These are phyloP conservation scores for Melanotaenia nigrans DNA, from an alignment of 2,797 vertebrate species.

Conservation along the genomic window DNA sequence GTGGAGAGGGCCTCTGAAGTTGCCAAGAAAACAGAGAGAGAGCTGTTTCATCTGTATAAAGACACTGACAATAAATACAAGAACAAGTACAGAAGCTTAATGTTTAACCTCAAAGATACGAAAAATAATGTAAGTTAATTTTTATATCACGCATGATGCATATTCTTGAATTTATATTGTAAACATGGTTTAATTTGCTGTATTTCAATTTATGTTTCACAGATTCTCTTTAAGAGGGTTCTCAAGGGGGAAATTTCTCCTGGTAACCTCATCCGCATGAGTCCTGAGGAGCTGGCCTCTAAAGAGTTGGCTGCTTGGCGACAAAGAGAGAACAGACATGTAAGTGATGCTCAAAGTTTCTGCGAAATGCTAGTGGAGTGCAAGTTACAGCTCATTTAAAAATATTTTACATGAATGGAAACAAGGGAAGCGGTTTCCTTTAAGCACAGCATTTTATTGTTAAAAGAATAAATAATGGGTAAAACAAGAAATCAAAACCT, in stretches of 20 bases:
- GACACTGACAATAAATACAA: constrained; percentile 99
- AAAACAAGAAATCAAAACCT: no score
- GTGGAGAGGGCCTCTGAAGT: constrained; percentile 92
- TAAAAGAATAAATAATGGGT: no score
- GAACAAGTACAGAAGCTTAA: constrained; percentile 98
- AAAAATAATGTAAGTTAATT: constrained; percentile 93
- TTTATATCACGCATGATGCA: not conserved
- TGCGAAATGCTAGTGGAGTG: not conserved
- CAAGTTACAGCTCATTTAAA: not conserved
- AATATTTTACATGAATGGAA: not conserved
- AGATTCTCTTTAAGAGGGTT: constrained; percentile 94
- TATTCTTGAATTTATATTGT: not conserved
- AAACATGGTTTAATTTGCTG: not conserved
- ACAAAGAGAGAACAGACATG: constrained; percentile 96
- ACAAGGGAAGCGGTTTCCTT: not conserved
- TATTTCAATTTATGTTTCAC: constrained; percentile 18
- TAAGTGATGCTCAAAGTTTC: constrained; percentile 74
- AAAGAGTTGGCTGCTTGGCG: constrained; percentile 98
- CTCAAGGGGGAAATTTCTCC: constrained; percentile 96
- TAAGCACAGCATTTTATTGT: no score
- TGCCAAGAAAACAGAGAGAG: constrained; percentile 93
- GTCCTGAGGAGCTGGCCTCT: constrained; percentile 96
- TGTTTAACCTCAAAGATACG: constrained; percentile 98
- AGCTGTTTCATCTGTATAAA: constrained; percentile 95
- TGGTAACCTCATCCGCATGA: constrained; percentile 95